Conservation (phyloP, 2,888 invertebrate genomes). For the Chalcis sispes region DNA sequence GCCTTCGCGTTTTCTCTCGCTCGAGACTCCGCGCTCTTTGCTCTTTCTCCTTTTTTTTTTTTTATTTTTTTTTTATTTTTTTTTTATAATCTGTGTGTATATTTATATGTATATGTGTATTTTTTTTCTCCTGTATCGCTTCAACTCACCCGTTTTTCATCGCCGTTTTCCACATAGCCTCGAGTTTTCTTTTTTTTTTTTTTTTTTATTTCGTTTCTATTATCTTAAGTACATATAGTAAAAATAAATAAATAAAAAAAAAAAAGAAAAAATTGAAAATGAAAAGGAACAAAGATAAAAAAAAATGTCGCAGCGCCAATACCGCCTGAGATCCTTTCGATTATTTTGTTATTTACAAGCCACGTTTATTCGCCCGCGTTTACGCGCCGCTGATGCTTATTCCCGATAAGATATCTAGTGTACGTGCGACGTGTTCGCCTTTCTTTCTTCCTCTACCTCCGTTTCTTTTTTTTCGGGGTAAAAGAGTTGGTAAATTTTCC, state of each 20-base stretch:
- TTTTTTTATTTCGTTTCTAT: not conserved
- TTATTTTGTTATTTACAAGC: conserved; percentile 53
- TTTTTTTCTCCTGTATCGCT: conserved; percentile 8
- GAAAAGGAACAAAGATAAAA: no score
- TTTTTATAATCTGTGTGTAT: not conserved
- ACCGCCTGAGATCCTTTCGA: conserved; percentile 44
- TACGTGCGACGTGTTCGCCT: not conserved
- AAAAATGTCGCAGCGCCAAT: conserved; percentile 52
- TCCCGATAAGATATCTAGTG: conserved; percentile 39
- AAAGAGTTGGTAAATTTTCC: conserved; percentile 3
- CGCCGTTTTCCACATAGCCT: not conserved
- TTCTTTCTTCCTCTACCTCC: not conserved
- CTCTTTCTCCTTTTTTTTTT: conserved; percentile 32
- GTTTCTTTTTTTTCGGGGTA: conserved; percentile 8
- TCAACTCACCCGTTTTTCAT: no score
- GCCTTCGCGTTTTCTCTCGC: conserved; percentile 56
- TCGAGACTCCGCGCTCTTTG: conserved; percentile 40
- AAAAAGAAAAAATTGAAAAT: no score
- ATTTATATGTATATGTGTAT: not conserved
- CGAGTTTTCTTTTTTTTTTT: not conserved
- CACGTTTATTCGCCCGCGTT: conserved; percentile 16
- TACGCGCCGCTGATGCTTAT: conserved; percentile 32
- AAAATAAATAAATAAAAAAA: no score
- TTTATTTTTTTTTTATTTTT: conserved; percentile 52
- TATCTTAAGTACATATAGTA: not conserved